A percentile compares a stretch with the other conserved stretches of the same genome.
These are phyloP conservation scores for Bombus cullumanus DNA, from an alignment of 1,140 invertebrate genomes.

Conservation along the genomic window DNA sequence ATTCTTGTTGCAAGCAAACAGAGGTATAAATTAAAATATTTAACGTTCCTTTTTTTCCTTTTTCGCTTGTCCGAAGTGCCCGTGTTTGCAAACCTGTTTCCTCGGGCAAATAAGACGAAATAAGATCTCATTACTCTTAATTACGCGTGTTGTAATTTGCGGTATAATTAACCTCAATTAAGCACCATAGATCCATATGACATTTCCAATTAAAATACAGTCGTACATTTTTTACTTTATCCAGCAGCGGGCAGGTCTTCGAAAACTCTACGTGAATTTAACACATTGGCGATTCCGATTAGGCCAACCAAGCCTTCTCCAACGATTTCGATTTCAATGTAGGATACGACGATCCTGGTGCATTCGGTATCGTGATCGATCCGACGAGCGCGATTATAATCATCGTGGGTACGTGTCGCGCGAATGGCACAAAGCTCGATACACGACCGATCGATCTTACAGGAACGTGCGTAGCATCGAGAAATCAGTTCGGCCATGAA, in stretches of 20 bases:
- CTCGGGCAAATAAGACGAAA: not conserved
- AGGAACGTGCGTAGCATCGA: conserved; percentile 21
- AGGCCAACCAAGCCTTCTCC: too few species aligned
- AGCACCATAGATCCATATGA: conserved; percentile 22
- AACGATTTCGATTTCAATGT: not conserved
- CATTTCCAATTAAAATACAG: not conserved
- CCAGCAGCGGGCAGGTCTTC: too few species aligned
- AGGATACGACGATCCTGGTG: not conserved
- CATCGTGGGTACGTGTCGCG: conserved; percentile 1
- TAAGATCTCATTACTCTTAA: conserved; percentile 28
- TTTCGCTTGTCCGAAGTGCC: not conserved
- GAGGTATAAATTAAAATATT: not conserved
- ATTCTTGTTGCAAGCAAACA: not conserved
- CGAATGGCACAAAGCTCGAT: not conserved
- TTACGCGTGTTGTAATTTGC: conserved; percentile 14
- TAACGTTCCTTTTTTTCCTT: not conserved
- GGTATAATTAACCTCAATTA: conserved; percentile 29
- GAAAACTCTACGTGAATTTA: not conserved
- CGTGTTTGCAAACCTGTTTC: conserved; percentile 10
- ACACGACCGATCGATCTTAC: conserved; percentile 26
- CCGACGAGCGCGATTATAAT: conserved; percentile 2
- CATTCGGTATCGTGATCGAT: conserved; percentile 1
- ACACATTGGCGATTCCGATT: not conserved
- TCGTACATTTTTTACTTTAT: not conserved
- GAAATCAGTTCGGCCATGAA: conserved; percentile 13